Conservation (phyloP, 2,113 vertebrate species). For the Thunnus thynnus region DNA sequence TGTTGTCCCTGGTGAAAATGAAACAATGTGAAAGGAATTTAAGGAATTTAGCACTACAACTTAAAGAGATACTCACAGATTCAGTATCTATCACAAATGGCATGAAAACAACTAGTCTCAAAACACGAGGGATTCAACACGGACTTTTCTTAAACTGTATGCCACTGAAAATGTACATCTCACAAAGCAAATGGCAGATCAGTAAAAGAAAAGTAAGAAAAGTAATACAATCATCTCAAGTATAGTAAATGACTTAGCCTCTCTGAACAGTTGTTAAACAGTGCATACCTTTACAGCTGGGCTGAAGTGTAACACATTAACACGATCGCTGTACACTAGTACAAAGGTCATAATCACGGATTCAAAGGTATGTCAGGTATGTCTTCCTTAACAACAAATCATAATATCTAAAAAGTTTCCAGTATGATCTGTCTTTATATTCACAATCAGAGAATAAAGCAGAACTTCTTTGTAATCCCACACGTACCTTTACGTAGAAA, state of each 20-base stretch:
- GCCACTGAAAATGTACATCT: neutral
- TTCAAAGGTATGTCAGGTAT: constrained; percentile 10
- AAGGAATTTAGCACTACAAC: neutral
- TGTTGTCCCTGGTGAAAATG: constrained; percentile 17
- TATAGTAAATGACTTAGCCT: neutral
- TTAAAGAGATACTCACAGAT: constrained; percentile 16
- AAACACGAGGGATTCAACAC: neutral
- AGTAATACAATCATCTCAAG: neutral
- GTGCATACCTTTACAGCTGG: neutral
- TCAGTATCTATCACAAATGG: neutral
- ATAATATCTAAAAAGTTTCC: neutral
- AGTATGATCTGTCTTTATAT: neutral
- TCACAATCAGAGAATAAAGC: neutral
- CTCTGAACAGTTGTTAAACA: neutral
- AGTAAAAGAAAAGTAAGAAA: neutral
- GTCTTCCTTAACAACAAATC: neutral
- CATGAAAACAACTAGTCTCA: neutral
- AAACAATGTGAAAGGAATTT: constrained; percentile 20
- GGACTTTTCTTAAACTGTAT: too few relatives aligned
- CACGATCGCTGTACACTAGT: constrained; percentile 19
- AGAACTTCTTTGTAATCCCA: neutral
- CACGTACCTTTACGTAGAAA: constrained; percentile 43
- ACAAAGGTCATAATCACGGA: constrained; percentile 66
- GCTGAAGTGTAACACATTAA: constrained; percentile 11
- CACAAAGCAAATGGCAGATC: neutral